A percentile compares a stretch with the other conserved stretches of the same genome.
Conservation (phyloP, 2,113 vertebrate genomes). For the Mustelus asterias region DNA sequence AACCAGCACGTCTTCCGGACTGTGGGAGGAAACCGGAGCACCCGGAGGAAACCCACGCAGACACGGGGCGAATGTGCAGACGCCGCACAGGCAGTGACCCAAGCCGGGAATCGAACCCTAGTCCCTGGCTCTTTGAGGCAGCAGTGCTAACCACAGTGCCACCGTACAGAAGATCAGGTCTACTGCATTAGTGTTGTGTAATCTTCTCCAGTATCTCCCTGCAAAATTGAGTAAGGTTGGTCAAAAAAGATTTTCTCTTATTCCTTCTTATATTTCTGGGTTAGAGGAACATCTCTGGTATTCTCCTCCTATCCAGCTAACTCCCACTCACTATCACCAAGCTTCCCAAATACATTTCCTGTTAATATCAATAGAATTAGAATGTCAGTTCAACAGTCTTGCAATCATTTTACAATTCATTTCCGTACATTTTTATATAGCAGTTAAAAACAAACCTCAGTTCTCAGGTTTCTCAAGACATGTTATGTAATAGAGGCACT, state of each 20-base stretch:
- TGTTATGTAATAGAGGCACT: not conserved
- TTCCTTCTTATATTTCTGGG: not conserved
- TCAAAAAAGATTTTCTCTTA: not conserved
- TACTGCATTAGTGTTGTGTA: no score
- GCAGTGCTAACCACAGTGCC: no score
- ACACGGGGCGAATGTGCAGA: no score
- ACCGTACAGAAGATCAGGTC: no score
- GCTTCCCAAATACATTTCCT: not conserved
- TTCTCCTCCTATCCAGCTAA: not conserved
- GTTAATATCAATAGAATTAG: not conserved
- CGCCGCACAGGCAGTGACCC: no score
- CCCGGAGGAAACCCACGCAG: no score
- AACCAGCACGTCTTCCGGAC: no score
- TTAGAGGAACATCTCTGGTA: no score
- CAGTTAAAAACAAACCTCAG: not conserved
- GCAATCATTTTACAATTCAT: not conserved
- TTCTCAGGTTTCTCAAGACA: not conserved
- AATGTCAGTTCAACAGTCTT: not conserved
- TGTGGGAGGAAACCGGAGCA: no score
- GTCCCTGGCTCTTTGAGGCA: no score
- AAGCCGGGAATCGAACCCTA: no score
- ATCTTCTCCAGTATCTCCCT: no score
- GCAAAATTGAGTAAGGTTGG: not conserved
- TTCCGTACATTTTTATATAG: not conserved
- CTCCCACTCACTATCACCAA: not conserved